Evolutionary conservation across 2,888 invertebrate species (phyloP), one percentile per base, ranked within the genome.

Genomic region (Drosophila borborema): DNA sequence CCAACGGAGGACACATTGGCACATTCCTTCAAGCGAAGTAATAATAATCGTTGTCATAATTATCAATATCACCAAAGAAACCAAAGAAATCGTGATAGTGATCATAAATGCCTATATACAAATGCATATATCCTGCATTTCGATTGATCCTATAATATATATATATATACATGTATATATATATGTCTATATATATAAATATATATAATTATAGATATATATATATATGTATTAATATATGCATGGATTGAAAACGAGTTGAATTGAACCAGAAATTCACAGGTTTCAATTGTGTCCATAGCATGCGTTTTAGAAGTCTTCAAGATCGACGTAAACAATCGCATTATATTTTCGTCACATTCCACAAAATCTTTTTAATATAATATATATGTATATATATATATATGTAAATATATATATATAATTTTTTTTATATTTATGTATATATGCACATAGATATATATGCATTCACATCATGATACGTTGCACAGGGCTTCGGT

Each of bases 21-120:
- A n/a, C 74, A 87, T 6, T 54, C 58, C 53, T 62, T 82, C 20
- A 87, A 82, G 48, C 68, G 65, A 87, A 77, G 85, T 86, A 84
- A 74, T 86, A 84, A 74, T 58, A 72, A 73, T 31, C 41, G 38
- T 64, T 64, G 41, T 20, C 59, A 66, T 62, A 53, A 54, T 64
- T 61, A 77, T 63, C 72, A 79, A 34, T 60, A 63, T 59, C 43
- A 46, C 36, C 76, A 78, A 64, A 72, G 68, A 72, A 74, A 77
- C 61, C 56, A 74, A 69, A 72, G 53, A 71, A 64, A 67, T 74
- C 53, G 56, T 64, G 66, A 56, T 40, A 70, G 16, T 63, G 70
- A 67, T 55, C 61, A 73, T 54, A 75, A 74, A 64, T 72, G 55
- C 63, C 18, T 74, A 40, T 68, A 60, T 38, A 38, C 56, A 63